Evolutionary conservation across 2,888 invertebrate genomes (phyloP).

Genomic region (Agrotis exclamationis): DNA sequence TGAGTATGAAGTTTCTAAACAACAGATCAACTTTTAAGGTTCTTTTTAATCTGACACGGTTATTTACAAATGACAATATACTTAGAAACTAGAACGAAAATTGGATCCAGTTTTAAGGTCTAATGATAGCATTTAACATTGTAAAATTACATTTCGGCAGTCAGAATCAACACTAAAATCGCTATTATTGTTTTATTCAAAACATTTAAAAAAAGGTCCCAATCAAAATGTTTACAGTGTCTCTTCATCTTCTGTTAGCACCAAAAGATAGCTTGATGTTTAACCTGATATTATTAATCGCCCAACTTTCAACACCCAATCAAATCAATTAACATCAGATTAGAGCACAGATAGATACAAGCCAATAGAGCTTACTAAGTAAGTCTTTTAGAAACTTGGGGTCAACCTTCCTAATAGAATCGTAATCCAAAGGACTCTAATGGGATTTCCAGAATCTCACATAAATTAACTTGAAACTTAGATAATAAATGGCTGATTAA

Average conservation of each 20-base stretch:
- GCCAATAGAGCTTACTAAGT: neutral
- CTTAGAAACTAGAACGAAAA: too few relatives aligned
- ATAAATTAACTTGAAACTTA: slow-evolving; percentile 28
- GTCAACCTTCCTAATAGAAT: neutral
- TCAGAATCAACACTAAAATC: neutral
- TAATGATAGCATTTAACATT: too few relatives aligned
- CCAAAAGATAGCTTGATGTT: neutral
- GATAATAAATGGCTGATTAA: slow-evolving; percentile 31
- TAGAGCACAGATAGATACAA: neutral
- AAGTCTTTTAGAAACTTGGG: neutral
- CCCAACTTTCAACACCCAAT: neutral
- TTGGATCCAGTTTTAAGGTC: too few relatives aligned
- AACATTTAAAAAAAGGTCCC: neutral
- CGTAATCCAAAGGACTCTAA: neutral
- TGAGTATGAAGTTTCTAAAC: neutral
- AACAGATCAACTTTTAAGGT: neutral
- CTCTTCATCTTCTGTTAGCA: too few relatives aligned
- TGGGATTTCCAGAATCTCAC: neutral
- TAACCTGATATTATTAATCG: neutral
- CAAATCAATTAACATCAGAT: neutral
- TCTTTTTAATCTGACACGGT: neutral
- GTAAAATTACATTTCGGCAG: too few relatives aligned
- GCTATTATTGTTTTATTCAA: neutral
- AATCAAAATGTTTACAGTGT: neutral
- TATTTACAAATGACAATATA: too few relatives aligned